Evolutionary conservation across 2,797 vertebrate genomes (phyloP).

Genomic region (Tamandua tetradactyla): DNA sequence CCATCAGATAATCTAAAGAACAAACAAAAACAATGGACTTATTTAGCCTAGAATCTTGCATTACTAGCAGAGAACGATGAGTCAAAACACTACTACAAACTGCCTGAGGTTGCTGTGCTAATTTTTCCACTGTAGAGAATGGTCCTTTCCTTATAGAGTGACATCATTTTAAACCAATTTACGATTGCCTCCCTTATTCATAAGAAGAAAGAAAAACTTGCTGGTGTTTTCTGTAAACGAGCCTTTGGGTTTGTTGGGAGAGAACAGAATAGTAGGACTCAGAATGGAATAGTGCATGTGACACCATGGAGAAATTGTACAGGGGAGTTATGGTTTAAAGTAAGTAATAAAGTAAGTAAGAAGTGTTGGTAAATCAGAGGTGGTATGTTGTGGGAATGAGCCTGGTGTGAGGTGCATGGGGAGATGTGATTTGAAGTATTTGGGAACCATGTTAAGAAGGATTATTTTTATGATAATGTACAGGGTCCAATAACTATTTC

Average conservation of each 20-base stretch:
- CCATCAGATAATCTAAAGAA: conserved; percentile 37
- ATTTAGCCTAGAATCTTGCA: conserved; percentile 7
- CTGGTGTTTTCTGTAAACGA: conserved; percentile 27
- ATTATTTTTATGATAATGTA: conserved; percentile 44
- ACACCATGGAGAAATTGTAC: not conserved
- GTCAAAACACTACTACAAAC: not conserved
- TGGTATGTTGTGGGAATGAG: not conserved
- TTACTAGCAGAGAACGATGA: not conserved
- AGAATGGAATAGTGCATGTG: conserved; percentile 25
- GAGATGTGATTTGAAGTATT: conserved; percentile 40
- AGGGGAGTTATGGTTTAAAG: not conserved
- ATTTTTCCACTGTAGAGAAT: conserved; percentile 38
- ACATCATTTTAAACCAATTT: conserved; percentile 55
- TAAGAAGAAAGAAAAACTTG: conserved; percentile 44
- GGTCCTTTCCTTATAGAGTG: conserved; percentile 10
- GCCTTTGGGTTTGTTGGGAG: conserved; percentile 39
- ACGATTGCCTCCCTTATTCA: not conserved
- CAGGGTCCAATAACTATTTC: conserved; percentile 31
- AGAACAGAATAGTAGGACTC: conserved; percentile 9
- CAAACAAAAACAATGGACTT: not conserved
- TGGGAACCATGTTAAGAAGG: conserved; percentile 35
- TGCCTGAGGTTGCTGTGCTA: not conserved
- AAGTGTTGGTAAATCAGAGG: conserved; percentile 37
- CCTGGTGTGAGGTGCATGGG: not conserved
- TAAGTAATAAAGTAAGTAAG: conserved; percentile 41